Evolutionary conservation across 2,888 invertebrate species (phyloP), one percentile per base, ranked within the genome.

Genomic region (Gymnosoma rotundatum): DNA sequence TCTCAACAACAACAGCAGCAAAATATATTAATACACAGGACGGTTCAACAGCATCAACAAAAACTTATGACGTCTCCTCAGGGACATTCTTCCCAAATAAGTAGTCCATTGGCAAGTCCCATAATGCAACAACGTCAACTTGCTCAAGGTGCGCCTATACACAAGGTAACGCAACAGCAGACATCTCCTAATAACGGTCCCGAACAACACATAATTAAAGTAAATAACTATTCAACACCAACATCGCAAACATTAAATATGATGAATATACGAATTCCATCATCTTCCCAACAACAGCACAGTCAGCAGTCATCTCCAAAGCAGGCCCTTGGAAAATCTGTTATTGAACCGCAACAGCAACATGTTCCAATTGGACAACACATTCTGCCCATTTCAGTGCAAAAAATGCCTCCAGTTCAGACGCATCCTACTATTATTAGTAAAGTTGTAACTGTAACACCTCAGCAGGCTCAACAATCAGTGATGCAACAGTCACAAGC

Each of bases 381-480:
- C 48, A 66, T 88, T 67, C 78, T 89, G 58, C 89, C 89, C 5
- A 86, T 91, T 73, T 86, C 90, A 0, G 74, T 91, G 61, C 91
- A 90, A 74, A 91, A 91, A 84, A 88, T 90, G 88, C 87, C 89
- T 10, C 88, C 90, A 7, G 86, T 89, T 78, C 88, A 90, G 6
- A 87, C 89, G 20, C 90, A 90, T 74, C 89, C 90, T 12, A 89
- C 92, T 5, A 90, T 91, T 50, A 90, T 91, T 7, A 92, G 90
- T 78, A 91, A 91, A 81, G 91, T 91, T 25, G 91, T 90, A 0
- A 89, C 89, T 0, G 91, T 91, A 64, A 90, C 90, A 74, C 90
- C 90, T 3, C 91, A 90, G 69, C 91, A 91, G 72, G 90, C 90
- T 1, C 89, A 90, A 12, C 89, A 90, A 64, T 87, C 89, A 0